Conservation (phyloP, 2,797 vertebrate genomes). For the Myoxocephalus aenaeus region DNA sequence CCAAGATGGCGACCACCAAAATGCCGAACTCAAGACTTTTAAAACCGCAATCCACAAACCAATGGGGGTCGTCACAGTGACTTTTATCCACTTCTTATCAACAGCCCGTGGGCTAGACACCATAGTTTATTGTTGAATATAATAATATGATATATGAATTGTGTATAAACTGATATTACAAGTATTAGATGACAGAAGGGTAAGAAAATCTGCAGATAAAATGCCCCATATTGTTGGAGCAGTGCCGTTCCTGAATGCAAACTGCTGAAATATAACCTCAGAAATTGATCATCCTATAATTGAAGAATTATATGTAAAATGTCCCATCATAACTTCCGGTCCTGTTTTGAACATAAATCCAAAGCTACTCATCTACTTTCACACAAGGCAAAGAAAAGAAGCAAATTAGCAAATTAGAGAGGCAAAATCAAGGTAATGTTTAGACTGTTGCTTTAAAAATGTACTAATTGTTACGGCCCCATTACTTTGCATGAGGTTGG, state of each 20-base stretch:
- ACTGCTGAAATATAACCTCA: background rate
- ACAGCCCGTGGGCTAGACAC: background rate
- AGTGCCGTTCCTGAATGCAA: background rate
- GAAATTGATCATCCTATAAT: constrained; percentile 7
- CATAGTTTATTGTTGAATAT: background rate
- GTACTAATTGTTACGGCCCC: background rate
- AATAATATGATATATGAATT: background rate
- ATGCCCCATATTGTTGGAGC: background rate
- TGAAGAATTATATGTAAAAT: background rate
- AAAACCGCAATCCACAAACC: too few relatives aligned
- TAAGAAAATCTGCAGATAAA: constrained; percentile 18
- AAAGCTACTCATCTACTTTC: background rate
- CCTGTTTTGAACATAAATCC: background rate
- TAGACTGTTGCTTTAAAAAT: background rate
- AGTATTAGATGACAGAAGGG: background rate
- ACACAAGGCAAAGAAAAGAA: background rate
- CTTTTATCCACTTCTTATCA: background rate
- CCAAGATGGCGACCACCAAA: background rate
- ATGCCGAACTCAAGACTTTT: background rate
- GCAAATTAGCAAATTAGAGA: background rate
- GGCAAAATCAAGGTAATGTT: background rate
- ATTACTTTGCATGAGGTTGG: background rate
- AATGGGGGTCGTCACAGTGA: too few relatives aligned
- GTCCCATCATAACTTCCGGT: background rate
- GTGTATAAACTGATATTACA: background rate